phyloP scores from a whole-genome alignment of 2,113 vertebrate species.

The Anolis carolinensis region DNA sequence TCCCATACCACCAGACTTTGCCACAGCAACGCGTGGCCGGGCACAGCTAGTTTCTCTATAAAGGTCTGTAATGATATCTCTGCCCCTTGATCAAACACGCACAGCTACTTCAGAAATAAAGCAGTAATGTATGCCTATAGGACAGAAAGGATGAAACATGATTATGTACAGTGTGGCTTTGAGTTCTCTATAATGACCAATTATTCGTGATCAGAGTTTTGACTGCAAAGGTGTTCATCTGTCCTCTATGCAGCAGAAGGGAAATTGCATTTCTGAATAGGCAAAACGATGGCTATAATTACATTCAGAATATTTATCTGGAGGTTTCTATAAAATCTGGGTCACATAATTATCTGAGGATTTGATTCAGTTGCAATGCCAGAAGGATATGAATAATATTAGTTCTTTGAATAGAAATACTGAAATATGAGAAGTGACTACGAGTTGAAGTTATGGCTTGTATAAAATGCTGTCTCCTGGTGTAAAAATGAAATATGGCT shows the following conservation, averaged over 20 bases:
- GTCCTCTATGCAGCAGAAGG: conserved; percentile 16
- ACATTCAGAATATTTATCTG: conserved; percentile 31
- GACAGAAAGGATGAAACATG: not conserved
- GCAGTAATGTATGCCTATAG: not conserved
- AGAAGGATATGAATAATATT: conserved; percentile 42
- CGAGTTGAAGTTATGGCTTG: conserved; percentile 1
- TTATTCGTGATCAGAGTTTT: not conserved
- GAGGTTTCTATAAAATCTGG: conserved; percentile 48
- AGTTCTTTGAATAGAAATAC: conserved; percentile 33
- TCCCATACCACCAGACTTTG: too few species aligned
- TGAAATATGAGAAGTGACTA: conserved; percentile 27
- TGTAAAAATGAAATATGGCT: conserved; percentile 38
- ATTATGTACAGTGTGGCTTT: not conserved
- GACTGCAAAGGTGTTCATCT: conserved; percentile 1
- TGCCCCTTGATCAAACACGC: not conserved
- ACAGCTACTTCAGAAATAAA: not conserved
- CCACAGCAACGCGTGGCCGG: too few species aligned
- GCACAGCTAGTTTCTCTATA: too few species aligned
- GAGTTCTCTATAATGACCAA: not conserved
- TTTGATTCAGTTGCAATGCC: conserved; percentile 44
- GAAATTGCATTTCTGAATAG: conserved; percentile 23
- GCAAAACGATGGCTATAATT: conserved; percentile 8
- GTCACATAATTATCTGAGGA: conserved; percentile 14
- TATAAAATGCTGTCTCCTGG: conserved; percentile 43
- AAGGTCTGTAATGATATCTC: not conserved